Evolutionary conservation across 1,140 invertebrate species (phyloP).

Genomic region (Leptonema lineaticorne): DNA sequence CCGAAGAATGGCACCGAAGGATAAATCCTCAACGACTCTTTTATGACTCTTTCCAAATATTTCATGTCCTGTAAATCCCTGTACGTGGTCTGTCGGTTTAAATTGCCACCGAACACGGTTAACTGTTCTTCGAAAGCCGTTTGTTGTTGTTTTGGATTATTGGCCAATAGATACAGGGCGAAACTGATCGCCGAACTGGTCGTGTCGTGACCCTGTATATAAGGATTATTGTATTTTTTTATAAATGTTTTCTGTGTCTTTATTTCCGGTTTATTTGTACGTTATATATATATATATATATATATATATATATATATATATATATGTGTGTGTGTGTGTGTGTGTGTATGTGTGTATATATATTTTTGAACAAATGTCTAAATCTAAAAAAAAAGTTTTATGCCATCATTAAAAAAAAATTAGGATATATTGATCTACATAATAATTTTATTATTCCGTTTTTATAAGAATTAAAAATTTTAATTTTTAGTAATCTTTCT

Average conservation of each 20-base stretch:
- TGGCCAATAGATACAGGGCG: conserved; percentile 50
- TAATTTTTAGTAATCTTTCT: too few species aligned
- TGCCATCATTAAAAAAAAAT: too few species aligned
- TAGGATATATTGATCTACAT: too few species aligned
- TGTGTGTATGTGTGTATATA: too few species aligned
- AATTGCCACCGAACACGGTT: conserved; percentile 50
- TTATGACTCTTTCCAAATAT: conserved; percentile 64
- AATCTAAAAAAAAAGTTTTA: too few species aligned
- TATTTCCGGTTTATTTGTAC: too few species aligned
- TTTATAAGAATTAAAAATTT: too few species aligned
- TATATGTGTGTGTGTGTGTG: too few species aligned
- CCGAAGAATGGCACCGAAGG: conserved; percentile 66
- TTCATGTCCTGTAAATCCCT: conserved; percentile 59
- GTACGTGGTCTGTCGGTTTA: conserved; percentile 50
- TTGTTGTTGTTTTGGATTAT: conserved; percentile 50
- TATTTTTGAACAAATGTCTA: too few species aligned
- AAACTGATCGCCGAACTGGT: conserved; percentile 59
- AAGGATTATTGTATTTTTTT: background rate
- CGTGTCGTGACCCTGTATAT: conserved; percentile 67
- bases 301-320: background rate
- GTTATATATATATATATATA: too few species aligned
- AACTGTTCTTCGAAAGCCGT: conserved; percentile 48
- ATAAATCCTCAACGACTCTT: conserved; percentile 62
- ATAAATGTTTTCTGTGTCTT: background rate
- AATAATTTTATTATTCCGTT: too few species aligned